Evolutionary conservation across 2,888 invertebrate genomes (phyloP), one percentile per base, ranked within the genome.

Genomic region (Macaria liturata): DNA sequence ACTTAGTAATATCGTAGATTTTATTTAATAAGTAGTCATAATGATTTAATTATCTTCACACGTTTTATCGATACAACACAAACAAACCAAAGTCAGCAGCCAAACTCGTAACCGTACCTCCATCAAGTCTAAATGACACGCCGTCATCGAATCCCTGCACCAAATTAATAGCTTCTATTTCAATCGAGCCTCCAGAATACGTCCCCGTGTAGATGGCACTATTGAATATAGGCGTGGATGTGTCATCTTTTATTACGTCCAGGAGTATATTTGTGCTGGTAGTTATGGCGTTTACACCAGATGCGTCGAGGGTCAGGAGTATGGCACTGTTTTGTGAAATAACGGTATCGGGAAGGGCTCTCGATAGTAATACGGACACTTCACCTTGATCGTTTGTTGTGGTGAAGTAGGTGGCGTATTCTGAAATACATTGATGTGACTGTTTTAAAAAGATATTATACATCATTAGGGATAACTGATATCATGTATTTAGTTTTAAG

Each of bases 241-340:
- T 61, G 64, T 86, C 87, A 44, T 81, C 75, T 71, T 83, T 84
- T 70, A 87, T 75, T 66, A 90, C 72, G 60, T 85, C 81, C 49
- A 92, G 60, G 42, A 87, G 54, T 49, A 92, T 65, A 61, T 66
- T 79, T 44, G 86, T 77, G 3, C 76, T 77, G 37, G 84, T 66
- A 51, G 72, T 66, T 60, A 80, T 56, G 3, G 86, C 79, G 59
- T 81, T 78, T 8, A 71, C 52, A 39, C 76, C 84, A 57, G 74
- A 73, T 55, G 91, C 91, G 52, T 67, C 67, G 9, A 91, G 64
- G 34, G 71, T 79, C 50, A 91, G 65, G 32, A 76, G 62, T 57
- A 91, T 61, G 61, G 80, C 68, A 70, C 76, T 78, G 65, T 85
- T 82, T 47, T 81, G 71, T 58, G 61, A 65, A 65, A 86, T 72